Conservation (phyloP, 2,797 vertebrate genomes). For the Platalea minor region DNA sequence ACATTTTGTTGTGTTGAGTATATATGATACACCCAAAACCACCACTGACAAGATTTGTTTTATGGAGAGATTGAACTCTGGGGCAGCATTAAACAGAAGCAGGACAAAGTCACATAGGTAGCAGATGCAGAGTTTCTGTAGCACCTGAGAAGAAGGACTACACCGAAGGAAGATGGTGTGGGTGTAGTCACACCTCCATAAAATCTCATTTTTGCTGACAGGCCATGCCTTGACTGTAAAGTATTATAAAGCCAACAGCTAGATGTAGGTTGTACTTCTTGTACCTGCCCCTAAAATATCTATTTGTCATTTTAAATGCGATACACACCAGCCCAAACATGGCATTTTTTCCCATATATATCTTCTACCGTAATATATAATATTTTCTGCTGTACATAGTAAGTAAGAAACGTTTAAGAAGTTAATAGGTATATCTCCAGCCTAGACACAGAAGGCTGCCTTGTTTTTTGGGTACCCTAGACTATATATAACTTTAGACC, state of each 20-base stretch:
- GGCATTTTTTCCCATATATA: background rate
- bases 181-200: background rate
- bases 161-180: rapidly evolving
- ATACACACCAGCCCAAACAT: rapidly evolving
- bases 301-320: background rate
- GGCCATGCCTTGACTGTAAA: background rate
- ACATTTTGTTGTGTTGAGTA: rapidly evolving
- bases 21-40: background rate
- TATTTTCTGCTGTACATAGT: background rate
- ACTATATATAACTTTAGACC: background rate
- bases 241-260: background rate
- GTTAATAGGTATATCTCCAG: background rate
- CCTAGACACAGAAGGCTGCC: background rate
- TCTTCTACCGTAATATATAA: background rate
- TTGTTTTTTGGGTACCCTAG: background rate
- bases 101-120: background rate
- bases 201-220: background rate
- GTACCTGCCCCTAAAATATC: background rate
- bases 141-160: background rate
- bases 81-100: background rate
- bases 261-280: background rate
- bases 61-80: background rate
- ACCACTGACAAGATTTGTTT: background rate
- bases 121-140: too few species aligned
- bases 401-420: background rate